Conservation (phyloP, 2,797 vertebrate genomes). For the Manis pentadactyla region DNA sequence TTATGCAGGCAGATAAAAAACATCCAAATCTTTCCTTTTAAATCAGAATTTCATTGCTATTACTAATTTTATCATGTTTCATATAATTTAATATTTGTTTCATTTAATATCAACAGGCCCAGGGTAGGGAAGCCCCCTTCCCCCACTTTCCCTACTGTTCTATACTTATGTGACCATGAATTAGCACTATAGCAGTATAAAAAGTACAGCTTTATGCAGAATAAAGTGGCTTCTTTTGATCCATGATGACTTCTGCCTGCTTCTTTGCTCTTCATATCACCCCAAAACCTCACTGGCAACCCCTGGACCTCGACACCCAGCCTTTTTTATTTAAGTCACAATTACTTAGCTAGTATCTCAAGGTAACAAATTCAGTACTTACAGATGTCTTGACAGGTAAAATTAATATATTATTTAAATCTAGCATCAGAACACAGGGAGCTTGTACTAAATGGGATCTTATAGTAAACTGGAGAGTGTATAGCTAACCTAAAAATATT, state of each 20-base stretch:
- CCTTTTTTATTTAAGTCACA: neutral
- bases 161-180: no score
- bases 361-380: neutral
- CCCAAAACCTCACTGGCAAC: no score
- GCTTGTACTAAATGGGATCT: neutral
- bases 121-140: no score
- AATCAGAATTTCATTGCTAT: neutral
- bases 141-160: no score
- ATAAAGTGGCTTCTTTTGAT: no score
- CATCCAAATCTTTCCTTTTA: neutral
- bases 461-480: neutral
- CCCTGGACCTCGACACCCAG: no score
- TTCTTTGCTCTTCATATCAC: no score
- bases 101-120: neutral
- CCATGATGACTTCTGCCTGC: no score
- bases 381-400: neutral
- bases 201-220: no score
- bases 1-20: neutral
- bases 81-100: no score
- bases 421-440: neutral
- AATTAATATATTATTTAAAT: neutral
- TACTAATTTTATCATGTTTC: no score
- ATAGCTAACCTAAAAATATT: neutral
- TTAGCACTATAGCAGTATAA: no score
- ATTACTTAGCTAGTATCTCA: neutral